These are phyloP conservation scores for Eleginops maclovinus DNA, from an alignment of 2,113 vertebrate species.

Conservation along the genomic window DNA sequence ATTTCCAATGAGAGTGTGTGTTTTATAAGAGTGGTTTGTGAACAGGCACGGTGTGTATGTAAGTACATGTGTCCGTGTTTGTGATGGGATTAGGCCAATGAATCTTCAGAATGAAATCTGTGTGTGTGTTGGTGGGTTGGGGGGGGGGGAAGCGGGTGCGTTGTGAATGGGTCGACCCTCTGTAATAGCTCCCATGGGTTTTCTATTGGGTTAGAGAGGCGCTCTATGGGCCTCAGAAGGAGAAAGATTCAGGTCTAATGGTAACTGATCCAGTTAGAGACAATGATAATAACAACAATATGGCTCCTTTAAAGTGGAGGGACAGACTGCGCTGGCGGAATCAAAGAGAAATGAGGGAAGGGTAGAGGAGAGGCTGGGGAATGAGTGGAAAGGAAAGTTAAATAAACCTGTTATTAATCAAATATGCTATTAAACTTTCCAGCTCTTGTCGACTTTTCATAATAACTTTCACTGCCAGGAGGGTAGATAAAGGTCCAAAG, in stretches of 20 bases:
- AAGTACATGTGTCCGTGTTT: conserved; percentile 62
- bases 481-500: too few species aligned
- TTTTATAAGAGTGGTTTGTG: conserved; percentile 53
- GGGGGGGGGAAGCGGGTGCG: background rate
- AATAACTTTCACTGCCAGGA: too few species aligned
- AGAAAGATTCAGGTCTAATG: conserved; percentile 82
- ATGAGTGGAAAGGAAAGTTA: conserved; percentile 31
- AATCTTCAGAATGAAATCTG: conserved; percentile 80
- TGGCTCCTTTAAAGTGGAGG: conserved; percentile 74
- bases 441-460: too few species aligned
- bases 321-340: conserved; percentile 54
- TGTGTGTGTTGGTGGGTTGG: conserved; percentile 24
- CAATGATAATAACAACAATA: conserved; percentile 79
- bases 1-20: conserved; percentile 65
- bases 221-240: conserved; percentile 77
- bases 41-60: conserved; percentile 57
- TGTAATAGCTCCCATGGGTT: conserved; percentile 77
- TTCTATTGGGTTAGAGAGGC: conserved; percentile 80
- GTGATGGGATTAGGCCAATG: conserved; percentile 78
- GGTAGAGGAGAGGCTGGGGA: background rate
- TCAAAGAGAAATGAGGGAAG: conserved; percentile 16
- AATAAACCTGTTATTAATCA: conserved; percentile 7
- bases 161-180: conserved; percentile 70
- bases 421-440: too few species aligned
- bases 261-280: conserved; percentile 81